A percentile compares a stretch with the other conserved stretches of the same genome.
These are phyloP conservation scores for Rafetus swinhoei DNA, from an alignment of 2,113 vertebrate genomes.

Conservation along the genomic window DNA sequence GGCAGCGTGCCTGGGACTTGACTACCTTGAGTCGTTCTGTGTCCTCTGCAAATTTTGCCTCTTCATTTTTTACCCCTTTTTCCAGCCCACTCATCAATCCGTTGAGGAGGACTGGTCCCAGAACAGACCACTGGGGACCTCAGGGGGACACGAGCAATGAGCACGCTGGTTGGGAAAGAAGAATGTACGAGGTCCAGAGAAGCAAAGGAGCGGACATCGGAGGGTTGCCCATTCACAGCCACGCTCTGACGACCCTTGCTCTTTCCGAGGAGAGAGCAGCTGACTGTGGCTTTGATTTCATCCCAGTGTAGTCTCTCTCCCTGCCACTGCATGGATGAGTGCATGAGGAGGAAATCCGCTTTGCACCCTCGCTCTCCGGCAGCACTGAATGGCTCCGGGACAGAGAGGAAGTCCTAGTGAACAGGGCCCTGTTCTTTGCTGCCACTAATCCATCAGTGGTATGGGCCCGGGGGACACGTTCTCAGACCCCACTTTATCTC, in stretches of 20 bases:
- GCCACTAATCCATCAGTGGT: not conserved
- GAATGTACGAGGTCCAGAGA: not conserved
- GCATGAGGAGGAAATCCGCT: not conserved
- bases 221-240: not conserved
- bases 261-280: rapidly evolving
- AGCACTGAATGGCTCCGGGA: not conserved
- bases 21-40: too few relatives aligned
- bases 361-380: not conserved
- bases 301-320: not conserved
- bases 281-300: not conserved
- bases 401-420: not conserved
- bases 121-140: too few relatives aligned
- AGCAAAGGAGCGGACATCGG: not conserved
- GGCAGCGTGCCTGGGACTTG: too few relatives aligned
- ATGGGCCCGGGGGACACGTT: not conserved
- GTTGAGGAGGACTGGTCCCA: too few relatives aligned
- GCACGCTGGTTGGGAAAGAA: not conserved
- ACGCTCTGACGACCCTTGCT: not conserved
- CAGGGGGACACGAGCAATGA: not conserved
- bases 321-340: not conserved
- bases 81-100: too few relatives aligned
- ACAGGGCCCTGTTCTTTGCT: not conserved
- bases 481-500: not conserved
- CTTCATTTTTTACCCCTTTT: too few relatives aligned
- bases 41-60: too few relatives aligned